Conservation (phyloP, 1,140 invertebrate species). For the Diorhabda sublineata region DNA sequence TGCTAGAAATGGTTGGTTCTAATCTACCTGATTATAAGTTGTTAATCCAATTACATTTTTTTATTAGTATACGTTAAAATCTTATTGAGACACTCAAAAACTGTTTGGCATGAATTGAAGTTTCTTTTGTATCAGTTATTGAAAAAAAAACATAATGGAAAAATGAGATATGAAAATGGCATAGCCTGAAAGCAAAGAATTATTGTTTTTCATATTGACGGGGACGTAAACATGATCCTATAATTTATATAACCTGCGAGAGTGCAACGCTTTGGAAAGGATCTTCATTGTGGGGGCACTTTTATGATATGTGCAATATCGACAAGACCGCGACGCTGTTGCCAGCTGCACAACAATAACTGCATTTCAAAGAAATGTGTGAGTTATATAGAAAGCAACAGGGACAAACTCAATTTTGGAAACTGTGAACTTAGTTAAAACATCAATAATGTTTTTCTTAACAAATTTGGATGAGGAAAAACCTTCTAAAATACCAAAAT, state of each 20-base stretch:
- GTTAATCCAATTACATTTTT: too few species aligned
- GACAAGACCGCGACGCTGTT: slow-evolving; percentile 26
- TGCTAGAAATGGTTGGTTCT: too few species aligned
- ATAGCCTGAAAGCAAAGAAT: slow-evolving; percentile 28
- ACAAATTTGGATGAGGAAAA: too few species aligned
- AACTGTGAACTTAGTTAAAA: too few species aligned
- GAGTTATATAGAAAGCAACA: too few species aligned
- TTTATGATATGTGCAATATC: slow-evolving; percentile 19
- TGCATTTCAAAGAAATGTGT: too few species aligned
- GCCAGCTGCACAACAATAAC: slow-evolving; percentile 15
- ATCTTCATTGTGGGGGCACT: slow-evolving; percentile 12
- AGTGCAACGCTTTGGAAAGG: slow-evolving; percentile 27
- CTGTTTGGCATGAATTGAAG: slow-evolving; percentile 10
- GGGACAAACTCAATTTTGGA: too few species aligned
- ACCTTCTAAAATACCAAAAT: too few species aligned
- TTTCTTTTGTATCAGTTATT: slow-evolving; percentile 29
- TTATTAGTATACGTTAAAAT: too few species aligned
- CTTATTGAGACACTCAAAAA: too few species aligned
- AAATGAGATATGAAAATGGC: slow-evolving; percentile 27
- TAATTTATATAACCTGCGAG: slow-evolving; percentile 31
- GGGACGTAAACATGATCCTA: slow-evolving; percentile 35
- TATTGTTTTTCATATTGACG: slow-evolving; percentile 35
- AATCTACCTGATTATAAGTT: too few species aligned
- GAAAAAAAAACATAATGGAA: slow-evolving; percentile 25
- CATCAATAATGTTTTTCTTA: too few species aligned